These are phyloP conservation scores for Notothenia coriiceps DNA, from an alignment of 2,113 vertebrate species.

Conservation along the genomic window DNA sequence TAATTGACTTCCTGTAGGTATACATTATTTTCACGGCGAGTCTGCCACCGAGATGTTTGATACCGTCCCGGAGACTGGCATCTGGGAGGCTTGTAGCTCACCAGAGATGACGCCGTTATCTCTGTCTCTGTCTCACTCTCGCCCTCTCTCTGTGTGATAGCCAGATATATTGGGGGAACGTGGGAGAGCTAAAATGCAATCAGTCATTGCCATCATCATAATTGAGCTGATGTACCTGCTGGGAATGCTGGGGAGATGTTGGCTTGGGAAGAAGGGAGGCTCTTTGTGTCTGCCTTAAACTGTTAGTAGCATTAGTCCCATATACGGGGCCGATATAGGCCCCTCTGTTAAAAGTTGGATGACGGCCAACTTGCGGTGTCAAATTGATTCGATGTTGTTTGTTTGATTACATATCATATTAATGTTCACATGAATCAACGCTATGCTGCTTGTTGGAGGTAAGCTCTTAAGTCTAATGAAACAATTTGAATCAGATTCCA, in stretches of 20 bases:
- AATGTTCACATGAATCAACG: constrained; percentile 51
- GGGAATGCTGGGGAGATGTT: constrained; percentile 68
- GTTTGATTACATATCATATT: constrained; percentile 52
- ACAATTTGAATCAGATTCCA: constrained; percentile 39
- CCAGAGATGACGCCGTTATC: constrained; percentile 62
- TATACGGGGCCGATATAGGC: constrained; percentile 45
- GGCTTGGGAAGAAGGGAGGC: constrained; percentile 52
- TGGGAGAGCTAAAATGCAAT: constrained; percentile 79
- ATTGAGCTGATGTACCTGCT: constrained; percentile 81
- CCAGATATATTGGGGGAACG: constrained; percentile 70
- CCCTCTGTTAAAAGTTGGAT: constrained; percentile 53
- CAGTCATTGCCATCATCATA: constrained; percentile 80
- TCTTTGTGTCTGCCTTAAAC: constrained; percentile 68
- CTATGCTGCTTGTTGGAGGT: constrained; percentile 16
- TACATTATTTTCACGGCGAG: constrained; percentile 91
- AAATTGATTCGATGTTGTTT: constrained; percentile 39
- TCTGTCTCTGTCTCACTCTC: constrained; percentile 41
- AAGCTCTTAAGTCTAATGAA: constrained; percentile 43
- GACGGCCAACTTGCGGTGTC: constrained; percentile 45
- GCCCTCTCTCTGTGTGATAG: constrained; percentile 62
- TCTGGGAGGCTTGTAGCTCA: constrained; percentile 73
- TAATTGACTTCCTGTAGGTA: constrained; percentile 97
- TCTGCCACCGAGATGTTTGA: constrained; percentile 81
- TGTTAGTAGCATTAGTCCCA: constrained; percentile 54
- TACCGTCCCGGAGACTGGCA: constrained; percentile 79